Conservation (phyloP, 1,140 invertebrate genomes). For the Heliconius eleuchia region DNA sequence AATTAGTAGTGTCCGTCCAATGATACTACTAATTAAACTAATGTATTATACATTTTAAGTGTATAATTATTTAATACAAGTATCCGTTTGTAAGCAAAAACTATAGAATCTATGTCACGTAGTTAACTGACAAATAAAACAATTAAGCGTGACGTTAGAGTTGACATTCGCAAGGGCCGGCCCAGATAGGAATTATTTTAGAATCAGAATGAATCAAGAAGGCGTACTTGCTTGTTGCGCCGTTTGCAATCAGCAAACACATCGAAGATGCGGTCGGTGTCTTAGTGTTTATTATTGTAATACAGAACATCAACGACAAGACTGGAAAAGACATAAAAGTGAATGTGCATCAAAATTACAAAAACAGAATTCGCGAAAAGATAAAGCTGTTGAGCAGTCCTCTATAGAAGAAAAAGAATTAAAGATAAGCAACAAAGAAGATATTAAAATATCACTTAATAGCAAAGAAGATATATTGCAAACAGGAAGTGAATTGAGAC, state of each 20-base stretch:
- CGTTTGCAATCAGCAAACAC: conserved; percentile 85
- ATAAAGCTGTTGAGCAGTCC: conserved; percentile 52
- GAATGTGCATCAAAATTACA: conserved; percentile 75
- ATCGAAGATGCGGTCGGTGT: conserved; percentile 89
- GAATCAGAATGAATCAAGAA: conserved; percentile 77
- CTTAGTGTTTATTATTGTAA: conserved; percentile 88
- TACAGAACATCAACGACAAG: conserved; percentile 88
- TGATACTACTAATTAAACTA: too few species aligned
- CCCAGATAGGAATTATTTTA: conserved; percentile 77
- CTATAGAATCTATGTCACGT: conserved; percentile 4
- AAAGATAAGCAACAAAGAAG: conserved; percentile 39
- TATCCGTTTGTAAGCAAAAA: conserved; percentile 17
- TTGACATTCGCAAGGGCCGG: conserved; percentile 41
- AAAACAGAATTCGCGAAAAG: conserved; percentile 59
- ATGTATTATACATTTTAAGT: too few species aligned
- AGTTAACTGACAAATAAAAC: conserved; percentile 16
- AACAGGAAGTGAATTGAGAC: conserved; percentile 54
- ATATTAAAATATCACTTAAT: conserved; percentile 31
- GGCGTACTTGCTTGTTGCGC: conserved; percentile 82
- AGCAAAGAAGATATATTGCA: conserved; percentile 26
- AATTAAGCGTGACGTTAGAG: conserved; percentile 25
- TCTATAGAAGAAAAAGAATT: conserved; percentile 49
- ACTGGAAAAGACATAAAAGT: conserved; percentile 89
- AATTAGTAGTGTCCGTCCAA: too few species aligned
- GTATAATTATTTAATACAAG: background rate